Evolutionary conservation across 2,888 invertebrate genomes (phyloP), one percentile per base, ranked within the genome.

Genomic region (Synanthedon vespiformis): DNA sequence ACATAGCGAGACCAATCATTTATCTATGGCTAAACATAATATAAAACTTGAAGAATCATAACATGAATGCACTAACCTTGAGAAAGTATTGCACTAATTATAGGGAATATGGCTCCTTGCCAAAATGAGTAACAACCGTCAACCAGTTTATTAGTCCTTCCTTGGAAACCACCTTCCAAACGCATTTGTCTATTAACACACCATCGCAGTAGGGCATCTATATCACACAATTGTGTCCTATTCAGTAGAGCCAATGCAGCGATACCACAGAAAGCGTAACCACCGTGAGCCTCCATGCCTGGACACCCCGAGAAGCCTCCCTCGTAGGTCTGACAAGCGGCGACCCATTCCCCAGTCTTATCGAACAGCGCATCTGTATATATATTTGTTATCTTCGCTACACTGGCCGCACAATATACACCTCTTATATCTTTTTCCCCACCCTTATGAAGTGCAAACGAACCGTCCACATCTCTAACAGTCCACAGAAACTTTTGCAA

Each of bases 81-180:
- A 22, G 85, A 76, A 80, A 95, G 82, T 58, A 95, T 88, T 55
- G 92, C 91, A 74, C 96, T 94, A 48, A 98, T 89, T 49, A 98
- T 90, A 16, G 97, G 95, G 74, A 98, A 94, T 49, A 93, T 91
- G 51, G 95, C 98, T 34, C 97, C 98, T 83, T 97, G 97, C 99
- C 99, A 99, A 86, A 98, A 99, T 0, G 98, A 98, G 77, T 99
- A 99, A 78, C 99, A 99, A 3, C 96, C 96, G 89, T 99, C 99
- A 0, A 99, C 99, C 58, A 99, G 88, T 84, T 99, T 99, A 81
- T 99, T 99, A 2, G 99, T 98, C 67, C 99, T 90, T 0, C 99
- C 99, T 88, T 97, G 94, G 74, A 99, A 99, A 6, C 99, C 99
- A 40, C 99, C 99, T 82, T 99, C 99, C 58, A 93, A 91, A 56